phyloP scores from a whole-genome alignment of 2,888 invertebrate genomes.

The Catocala nupta region DNA sequence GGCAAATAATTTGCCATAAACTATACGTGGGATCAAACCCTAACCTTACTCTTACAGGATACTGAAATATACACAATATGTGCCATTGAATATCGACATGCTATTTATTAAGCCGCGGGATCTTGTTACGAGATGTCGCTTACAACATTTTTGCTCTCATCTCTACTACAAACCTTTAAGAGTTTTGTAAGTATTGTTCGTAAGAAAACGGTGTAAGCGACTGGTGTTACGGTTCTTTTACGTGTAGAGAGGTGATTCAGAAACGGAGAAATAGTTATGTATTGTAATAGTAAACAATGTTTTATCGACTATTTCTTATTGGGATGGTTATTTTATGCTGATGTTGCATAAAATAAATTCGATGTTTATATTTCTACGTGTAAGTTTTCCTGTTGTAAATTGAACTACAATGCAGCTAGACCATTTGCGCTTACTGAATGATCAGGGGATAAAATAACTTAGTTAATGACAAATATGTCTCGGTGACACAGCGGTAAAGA shows the following conservation, averaged over 20 bases:
- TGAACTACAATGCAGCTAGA: neutral
- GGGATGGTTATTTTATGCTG: conserved; percentile 1
- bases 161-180: neutral
- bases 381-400: neutral
- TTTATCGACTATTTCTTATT: conserved; percentile 11
- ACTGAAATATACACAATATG: conserved; percentile 31
- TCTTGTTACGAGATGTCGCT: conserved; percentile 16
- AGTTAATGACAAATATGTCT: too few species aligned
- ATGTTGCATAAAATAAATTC: neutral
- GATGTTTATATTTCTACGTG: neutral
- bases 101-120: conserved; percentile 29
- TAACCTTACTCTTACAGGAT: neutral
- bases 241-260: conserved; percentile 10
- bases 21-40: too few species aligned
- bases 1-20: too few species aligned
- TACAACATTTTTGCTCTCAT: conserved; percentile 15
- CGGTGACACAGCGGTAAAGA: too few species aligned
- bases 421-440: too few species aligned
- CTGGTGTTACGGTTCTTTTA: conserved; percentile 5
- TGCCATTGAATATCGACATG: conserved; percentile 29
- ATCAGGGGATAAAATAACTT: too few species aligned
- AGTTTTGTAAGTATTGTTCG: neutral
- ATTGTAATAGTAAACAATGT: conserved; percentile 21
- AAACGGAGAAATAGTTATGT: conserved; percentile 3
- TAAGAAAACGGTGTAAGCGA: conserved; percentile 11